These are phyloP conservation scores for Chaetodon auriga DNA, from an alignment of 2,113 vertebrate species.

Conservation along the genomic window DNA sequence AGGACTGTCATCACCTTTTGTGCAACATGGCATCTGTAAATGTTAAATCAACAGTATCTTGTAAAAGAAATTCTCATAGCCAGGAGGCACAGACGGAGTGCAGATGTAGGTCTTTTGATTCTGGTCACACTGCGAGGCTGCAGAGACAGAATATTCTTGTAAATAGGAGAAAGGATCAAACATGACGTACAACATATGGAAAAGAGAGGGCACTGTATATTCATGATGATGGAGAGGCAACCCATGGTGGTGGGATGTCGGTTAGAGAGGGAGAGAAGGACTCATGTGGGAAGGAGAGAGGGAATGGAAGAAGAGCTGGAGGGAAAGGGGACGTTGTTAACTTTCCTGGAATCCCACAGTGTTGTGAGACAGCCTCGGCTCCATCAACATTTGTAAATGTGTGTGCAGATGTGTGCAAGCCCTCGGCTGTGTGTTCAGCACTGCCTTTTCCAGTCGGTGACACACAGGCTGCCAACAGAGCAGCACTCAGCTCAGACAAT, in stretches of 20 bases:
- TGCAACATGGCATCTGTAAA: slow-evolving; percentile 4
- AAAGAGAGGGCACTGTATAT: slow-evolving; percentile 41
- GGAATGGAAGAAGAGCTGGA: slow-evolving; percentile 47
- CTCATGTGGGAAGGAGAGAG: slow-evolving; percentile 49
- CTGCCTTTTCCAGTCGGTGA: slow-evolving; percentile 60
- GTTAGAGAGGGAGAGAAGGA: slow-evolving; percentile 46
- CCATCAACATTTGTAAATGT: slow-evolving; percentile 59
- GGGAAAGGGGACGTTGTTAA: slow-evolving; percentile 58
- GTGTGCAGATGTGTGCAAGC: slow-evolving; percentile 35
- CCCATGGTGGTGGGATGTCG: slow-evolving; percentile 26
- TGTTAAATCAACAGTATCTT: slow-evolving; percentile 22
- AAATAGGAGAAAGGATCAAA: slow-evolving; percentile 27
- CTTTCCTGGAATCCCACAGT: slow-evolving; percentile 56
- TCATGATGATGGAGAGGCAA: slow-evolving; percentile 33
- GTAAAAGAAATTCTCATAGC: background rate
- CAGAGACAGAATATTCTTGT: slow-evolving; percentile 4
- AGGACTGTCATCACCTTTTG: slow-evolving; percentile 22
- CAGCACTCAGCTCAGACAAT: slow-evolving; percentile 40
- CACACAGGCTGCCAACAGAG: slow-evolving; percentile 50
- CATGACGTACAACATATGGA: slow-evolving; percentile 41
- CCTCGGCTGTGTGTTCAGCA: slow-evolving; percentile 17
- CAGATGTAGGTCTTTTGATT: slow-evolving; percentile 10
- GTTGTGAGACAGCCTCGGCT: slow-evolving; percentile 52
- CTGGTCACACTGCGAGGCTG: background rate
- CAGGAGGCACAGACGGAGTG: background rate